Base-by-base conservation (phyloP, 2,888 invertebrate genomes). In the Brassicogethes aeneus region DNA sequence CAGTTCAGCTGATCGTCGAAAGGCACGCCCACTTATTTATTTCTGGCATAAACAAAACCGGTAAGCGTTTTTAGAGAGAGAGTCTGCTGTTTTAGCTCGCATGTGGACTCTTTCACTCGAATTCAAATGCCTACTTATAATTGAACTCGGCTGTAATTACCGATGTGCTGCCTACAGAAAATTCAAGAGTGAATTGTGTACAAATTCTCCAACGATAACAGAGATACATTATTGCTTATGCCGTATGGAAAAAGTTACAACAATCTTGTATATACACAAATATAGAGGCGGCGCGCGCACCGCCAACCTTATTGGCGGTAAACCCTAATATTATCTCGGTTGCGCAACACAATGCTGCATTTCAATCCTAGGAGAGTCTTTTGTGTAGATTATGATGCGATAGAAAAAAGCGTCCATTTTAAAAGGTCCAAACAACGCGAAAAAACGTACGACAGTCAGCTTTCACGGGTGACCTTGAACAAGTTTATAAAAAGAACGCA, bases 21-120 rank as follows among this genome's bases (percentile, higher is more conserved):
- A 51, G 61, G 57, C 64, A 64, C 63, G 63, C 64, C 64, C 59
- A 64, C 61, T 53, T 56, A 59, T 57, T 56, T 60, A 60, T 60
- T 61, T 60, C 57, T 55, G 54, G 56, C 59, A 57, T 61, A 61
- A 61, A 62, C 59, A 62, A 59, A 60, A 60, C 61, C 61, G 59
- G 61, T 57, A 58, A 51, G 3, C n/a, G n/a, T 7, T 23, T 23
- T 23, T 7, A 32, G 32, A 12, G 32, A 7, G 8, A 12, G 8
- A 41, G 37, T 15, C 32, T 33, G 17, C 15, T 36, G 10, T 23
- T 23, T 23, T 23, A 10, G 5, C 8, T 32, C 32, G 32, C 14
- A 32, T 13, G 32, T 12, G 8, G 32, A 32, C 14, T 32, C 32
- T 32, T 23, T 7, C n/a, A n/a, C n/a, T n/a, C n/a, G n/a, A n/a